Percentiles rank a stretch among this genome's conserved stretches.
Conservation (phyloP, 2,797 vertebrate species). For the Phrynocephalus guinanensis region DNA sequence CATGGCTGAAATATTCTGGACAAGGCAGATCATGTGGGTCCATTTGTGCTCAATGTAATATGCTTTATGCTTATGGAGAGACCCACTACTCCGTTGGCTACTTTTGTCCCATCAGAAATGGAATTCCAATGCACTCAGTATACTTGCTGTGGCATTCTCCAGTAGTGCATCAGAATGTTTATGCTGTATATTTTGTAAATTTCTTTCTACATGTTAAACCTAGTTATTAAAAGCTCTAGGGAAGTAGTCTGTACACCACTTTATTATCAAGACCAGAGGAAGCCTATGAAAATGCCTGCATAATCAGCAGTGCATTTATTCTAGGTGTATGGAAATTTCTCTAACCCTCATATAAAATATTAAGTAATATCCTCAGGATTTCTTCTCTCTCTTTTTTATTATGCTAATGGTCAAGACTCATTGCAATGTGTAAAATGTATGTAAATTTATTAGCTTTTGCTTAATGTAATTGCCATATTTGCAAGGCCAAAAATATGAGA, state of each 20-base stretch:
- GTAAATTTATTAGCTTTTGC: constrained; percentile 58
- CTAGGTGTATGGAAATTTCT: constrained; percentile 62
- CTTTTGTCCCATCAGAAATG: background rate
- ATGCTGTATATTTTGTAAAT: constrained; percentile 56
- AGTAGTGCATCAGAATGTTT: constrained; percentile 1
- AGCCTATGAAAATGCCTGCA: constrained; percentile 54
- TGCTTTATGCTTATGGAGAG: background rate
- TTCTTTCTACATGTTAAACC: constrained; percentile 56
- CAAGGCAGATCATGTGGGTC: background rate
- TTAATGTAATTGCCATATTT: constrained; percentile 63
- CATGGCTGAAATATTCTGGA: background rate
- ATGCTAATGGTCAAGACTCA: constrained; percentile 61
- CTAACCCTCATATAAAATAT: constrained; percentile 56
- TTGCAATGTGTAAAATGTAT: constrained; percentile 61
- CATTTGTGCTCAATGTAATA: background rate
- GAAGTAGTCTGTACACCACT: constrained; percentile 18
- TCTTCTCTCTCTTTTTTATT: constrained; percentile 58
- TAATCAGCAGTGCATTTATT: constrained; percentile 57
- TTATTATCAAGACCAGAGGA: constrained; percentile 46
- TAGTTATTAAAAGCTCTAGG: constrained; percentile 48
- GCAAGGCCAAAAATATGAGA: constrained; percentile 55
- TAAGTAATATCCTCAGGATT: constrained; percentile 37
- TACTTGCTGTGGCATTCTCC: background rate
- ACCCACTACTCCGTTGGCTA: no score
- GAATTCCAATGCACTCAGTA: no score